phyloP scores from a whole-genome alignment of 2,113 vertebrate species.

The Neotoma lepida region DNA sequence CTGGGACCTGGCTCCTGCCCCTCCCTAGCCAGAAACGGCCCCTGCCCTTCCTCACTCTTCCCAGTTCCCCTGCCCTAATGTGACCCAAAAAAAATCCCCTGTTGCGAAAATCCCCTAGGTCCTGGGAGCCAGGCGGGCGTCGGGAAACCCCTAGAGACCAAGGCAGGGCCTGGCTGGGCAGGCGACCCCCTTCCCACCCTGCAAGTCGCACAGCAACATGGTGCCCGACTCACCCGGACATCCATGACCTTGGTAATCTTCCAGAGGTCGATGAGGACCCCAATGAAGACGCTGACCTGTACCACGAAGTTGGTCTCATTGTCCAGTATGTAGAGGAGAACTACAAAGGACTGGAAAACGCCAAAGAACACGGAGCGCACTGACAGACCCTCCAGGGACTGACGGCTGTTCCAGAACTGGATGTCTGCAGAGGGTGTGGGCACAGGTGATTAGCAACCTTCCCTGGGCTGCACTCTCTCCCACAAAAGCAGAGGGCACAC shows the following conservation, averaged over 20 bases:
- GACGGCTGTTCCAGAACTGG: constrained; percentile 98
- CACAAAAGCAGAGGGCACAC: not conserved
- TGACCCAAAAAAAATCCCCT: constrained; percentile 80
- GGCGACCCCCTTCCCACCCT: not conserved
- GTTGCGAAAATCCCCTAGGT: constrained; percentile 72
- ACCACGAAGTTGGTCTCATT: constrained; percentile 99
- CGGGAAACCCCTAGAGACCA: constrained; percentile 74
- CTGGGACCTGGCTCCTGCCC: not conserved
- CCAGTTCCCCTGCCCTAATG: constrained; percentile 75
- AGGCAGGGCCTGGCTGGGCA: constrained; percentile 32
- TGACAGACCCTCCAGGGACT: constrained; percentile 96
- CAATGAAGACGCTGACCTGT: constrained; percentile 97
- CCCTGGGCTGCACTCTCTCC: accelerated
- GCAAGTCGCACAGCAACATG: accelerated
- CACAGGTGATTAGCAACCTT: not conserved
- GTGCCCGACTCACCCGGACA: constrained; percentile 87
- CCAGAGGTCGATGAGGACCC: constrained; percentile 98
- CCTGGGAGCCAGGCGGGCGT: constrained; percentile 27
- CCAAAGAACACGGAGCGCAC: constrained; percentile 97
- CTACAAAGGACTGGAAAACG: constrained; percentile 96
- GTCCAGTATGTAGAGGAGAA: constrained; percentile 97
- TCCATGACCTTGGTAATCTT: constrained; percentile 99
- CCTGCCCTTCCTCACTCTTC: constrained; percentile 57
- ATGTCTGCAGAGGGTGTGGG: constrained; percentile 87
- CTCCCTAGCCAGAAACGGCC: not conserved